Conservation (phyloP, 2,888 invertebrate genomes). For the Scotopteryx bipunctaria region DNA sequence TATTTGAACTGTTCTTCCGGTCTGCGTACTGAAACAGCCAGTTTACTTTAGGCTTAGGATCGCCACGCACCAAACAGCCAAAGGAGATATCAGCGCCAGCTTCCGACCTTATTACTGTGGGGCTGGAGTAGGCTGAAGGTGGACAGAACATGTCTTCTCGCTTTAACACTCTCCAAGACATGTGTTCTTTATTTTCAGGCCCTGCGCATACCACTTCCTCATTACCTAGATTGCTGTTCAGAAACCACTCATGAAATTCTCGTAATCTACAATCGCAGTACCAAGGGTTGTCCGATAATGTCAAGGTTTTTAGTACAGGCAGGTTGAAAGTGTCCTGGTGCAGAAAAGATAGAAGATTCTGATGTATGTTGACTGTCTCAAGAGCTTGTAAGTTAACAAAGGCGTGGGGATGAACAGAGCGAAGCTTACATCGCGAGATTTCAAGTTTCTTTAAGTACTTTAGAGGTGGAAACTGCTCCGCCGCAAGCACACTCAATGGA, state of each 20-base stretch:
- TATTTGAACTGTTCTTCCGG: slow-evolving; percentile 60
- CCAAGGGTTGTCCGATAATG: slow-evolving; percentile 94
- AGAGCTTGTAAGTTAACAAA: slow-evolving; percentile 88
- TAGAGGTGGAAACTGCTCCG: slow-evolving; percentile 91
- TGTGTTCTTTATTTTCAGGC: slow-evolving; percentile 86
- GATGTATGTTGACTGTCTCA: slow-evolving; percentile 92
- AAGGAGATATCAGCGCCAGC: slow-evolving; percentile 92
- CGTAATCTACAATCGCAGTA: slow-evolving; percentile 93
- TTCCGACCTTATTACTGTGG: slow-evolving; percentile 86
- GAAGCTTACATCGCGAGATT: slow-evolving; percentile 90
- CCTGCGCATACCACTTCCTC: slow-evolving; percentile 88
- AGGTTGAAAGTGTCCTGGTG: slow-evolving; percentile 75
- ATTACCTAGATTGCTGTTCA: slow-evolving; percentile 89
- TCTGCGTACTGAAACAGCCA: slow-evolving; percentile 89
- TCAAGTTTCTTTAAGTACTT: slow-evolving; percentile 92
- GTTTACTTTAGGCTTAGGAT: slow-evolving; percentile 90
- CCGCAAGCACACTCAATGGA: slow-evolving; percentile 87
- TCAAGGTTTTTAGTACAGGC: slow-evolving; percentile 88
- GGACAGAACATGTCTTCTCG: slow-evolving; percentile 91
- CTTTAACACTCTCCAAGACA: slow-evolving; percentile 89
- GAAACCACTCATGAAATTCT: slow-evolving; percentile 92
- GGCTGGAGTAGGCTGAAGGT: slow-evolving; percentile 86
- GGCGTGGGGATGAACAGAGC: slow-evolving; percentile 88
- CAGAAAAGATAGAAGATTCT: slow-evolving; percentile 89
- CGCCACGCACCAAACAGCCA: slow-evolving; percentile 90